Evolutionary conservation across 2,797 vertebrate species (phyloP).

Genomic region (Columba guinea): DNA sequence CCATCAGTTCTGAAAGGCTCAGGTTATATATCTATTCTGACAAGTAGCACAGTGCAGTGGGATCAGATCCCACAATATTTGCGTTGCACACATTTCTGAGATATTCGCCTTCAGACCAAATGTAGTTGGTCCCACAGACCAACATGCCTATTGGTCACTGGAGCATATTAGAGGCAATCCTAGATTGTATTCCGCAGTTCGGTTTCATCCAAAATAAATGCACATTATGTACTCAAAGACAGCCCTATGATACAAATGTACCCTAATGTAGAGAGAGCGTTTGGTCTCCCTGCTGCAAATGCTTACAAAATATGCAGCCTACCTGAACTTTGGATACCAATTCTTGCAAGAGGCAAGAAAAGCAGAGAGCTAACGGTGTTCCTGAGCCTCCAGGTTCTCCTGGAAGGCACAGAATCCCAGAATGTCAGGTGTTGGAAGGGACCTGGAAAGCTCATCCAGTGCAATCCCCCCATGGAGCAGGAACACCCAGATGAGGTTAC

Average conservation of each 20-base stretch:
- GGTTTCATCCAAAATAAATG: not conserved
- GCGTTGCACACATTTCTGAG: not conserved
- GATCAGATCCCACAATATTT: not conserved
- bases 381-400: not conserved
- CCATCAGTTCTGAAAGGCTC: not conserved
- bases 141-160: not conserved
- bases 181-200: not conserved
- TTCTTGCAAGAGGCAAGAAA: not conserved
- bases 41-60: not conserved
- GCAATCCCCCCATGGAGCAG: too few species aligned
- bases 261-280: not conserved
- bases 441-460: too few species aligned
- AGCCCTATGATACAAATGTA: not conserved
- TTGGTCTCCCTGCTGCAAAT: not conserved
- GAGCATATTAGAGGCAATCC: not conserved
- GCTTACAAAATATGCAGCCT: not conserved
- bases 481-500: too few species aligned
- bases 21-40: not conserved
- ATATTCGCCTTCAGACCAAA: not conserved
- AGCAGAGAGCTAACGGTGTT: not conserved
- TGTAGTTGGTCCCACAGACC: not conserved
- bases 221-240: not conserved
- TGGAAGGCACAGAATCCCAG: not conserved
- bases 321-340: not conserved
- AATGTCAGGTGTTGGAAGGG: too few species aligned